phyloP scores from a whole-genome alignment of 2,113 vertebrate genomes.

The Peromyscus californicus region DNA sequence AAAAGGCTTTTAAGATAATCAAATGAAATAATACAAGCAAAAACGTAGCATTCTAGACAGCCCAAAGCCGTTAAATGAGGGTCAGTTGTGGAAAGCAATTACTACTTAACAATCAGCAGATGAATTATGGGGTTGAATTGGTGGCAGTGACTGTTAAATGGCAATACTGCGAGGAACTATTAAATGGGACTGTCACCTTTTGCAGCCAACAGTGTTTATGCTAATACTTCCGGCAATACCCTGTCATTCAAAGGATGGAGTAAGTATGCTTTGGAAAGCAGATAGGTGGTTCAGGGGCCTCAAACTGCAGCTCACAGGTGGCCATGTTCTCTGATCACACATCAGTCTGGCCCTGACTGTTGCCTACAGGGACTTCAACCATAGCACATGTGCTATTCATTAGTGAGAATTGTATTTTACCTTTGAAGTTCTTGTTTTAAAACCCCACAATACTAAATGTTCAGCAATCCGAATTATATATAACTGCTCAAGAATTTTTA shows the following conservation, averaged over 20 bases:
- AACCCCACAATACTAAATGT: constrained; percentile 78
- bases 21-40: background rate
- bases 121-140: background rate
- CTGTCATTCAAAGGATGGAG: background rate
- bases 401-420: constrained; percentile 73
- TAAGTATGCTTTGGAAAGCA: background rate
- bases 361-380: constrained; percentile 46
- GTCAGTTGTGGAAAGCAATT: background rate
- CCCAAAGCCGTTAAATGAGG: background rate
- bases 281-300: background rate
- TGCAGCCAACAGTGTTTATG: background rate
- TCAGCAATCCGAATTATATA: constrained; percentile 66
- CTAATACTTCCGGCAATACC: background rate
- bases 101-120: background rate
- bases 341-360: background rate
- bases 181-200: background rate
- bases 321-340: constrained; percentile 23
- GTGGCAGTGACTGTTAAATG: background rate
- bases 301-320: constrained; percentile 48
- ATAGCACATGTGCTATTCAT: constrained; percentile 75
- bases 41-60: background rate
- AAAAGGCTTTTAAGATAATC: background rate
- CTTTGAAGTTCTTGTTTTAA: constrained; percentile 82
- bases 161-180: background rate
- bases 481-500: constrained; percentile 65